Percentiles rank a stretch among this genome's conserved stretches.
phyloP scores from a whole-genome alignment of 2,113 vertebrate genomes.

The Riparia riparia region DNA sequence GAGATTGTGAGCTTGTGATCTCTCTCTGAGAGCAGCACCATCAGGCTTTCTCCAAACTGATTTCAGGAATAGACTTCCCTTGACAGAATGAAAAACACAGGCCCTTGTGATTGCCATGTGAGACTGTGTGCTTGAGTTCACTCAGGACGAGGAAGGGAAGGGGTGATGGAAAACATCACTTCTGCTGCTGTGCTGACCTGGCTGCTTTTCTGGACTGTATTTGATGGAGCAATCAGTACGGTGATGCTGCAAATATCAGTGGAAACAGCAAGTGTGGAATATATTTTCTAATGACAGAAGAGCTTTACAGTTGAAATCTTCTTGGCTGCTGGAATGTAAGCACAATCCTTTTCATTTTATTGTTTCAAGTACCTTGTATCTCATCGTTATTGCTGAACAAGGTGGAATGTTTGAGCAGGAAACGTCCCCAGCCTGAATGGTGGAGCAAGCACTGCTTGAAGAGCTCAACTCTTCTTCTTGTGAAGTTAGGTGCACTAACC shows the following conservation, averaged over 20 bases:
- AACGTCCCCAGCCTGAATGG: neutral
- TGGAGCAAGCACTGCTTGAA: neutral
- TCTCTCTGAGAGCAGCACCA: neutral
- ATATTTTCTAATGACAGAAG: neutral
- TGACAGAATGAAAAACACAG: neutral
- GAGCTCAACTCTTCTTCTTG: neutral
- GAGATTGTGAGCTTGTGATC: neutral
- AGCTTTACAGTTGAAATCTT: neutral
- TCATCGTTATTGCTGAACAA: neutral
- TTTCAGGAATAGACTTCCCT: neutral
- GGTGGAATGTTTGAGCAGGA: neutral
- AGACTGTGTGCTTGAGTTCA: neutral
- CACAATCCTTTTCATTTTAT: neutral
- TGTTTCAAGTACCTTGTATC: neutral
- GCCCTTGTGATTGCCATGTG: neutral
- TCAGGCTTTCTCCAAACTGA: neutral
- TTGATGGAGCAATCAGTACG: neutral
- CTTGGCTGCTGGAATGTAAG: neutral
- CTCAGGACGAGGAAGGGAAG: neutral
- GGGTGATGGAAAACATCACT: neutral
- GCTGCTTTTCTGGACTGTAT: neutral
- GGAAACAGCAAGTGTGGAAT: neutral
- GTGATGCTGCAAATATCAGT: neutral
- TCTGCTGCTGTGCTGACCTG: neutral
- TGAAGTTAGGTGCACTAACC: neutral